These are phyloP conservation scores for Pseudanteris insignis DNA, from an alignment of 2,888 invertebrate genomes.

Conservation along the genomic window DNA sequence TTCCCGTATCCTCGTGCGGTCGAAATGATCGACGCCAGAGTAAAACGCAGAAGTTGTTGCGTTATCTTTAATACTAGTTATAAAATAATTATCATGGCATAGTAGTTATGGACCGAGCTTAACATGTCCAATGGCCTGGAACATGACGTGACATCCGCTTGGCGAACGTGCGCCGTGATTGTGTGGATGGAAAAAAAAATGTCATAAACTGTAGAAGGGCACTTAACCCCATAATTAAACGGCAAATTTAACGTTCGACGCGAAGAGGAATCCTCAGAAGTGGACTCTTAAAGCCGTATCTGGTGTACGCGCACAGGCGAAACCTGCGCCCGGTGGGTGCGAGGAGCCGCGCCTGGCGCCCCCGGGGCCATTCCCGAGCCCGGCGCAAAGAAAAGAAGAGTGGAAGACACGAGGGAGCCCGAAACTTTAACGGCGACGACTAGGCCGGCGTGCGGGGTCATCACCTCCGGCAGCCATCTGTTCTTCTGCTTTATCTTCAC, in stretches of 20 bases:
- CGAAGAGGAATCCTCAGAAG: slow-evolving; percentile 20
- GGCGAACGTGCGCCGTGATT: too few relatives aligned
- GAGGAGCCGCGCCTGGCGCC: slow-evolving; percentile 14
- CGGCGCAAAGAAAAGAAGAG: slow-evolving; percentile 1
- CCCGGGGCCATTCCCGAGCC: slow-evolving; percentile 18
- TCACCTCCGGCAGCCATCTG: slow-evolving; percentile 35
- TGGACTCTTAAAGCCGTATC: slow-evolving; percentile 28
- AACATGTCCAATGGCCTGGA: too few relatives aligned
- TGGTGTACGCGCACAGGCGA: slow-evolving; percentile 21
- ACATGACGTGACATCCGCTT: too few relatives aligned
- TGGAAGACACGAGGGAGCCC: slow-evolving; percentile 19
- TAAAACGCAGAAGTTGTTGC: too few relatives aligned
- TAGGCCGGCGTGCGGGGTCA: slow-evolving; percentile 26
- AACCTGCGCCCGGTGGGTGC: slow-evolving; percentile 15
- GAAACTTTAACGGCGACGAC: slow-evolving; percentile 25
- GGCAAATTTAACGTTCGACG: slow-evolving; percentile 16
- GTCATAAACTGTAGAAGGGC: slow-evolving; percentile 11
- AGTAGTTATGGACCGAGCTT: too few relatives aligned
- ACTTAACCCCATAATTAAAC: slow-evolving; percentile 29
- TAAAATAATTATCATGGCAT: too few relatives aligned
- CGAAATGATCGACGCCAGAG: too few relatives aligned
- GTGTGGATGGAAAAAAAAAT: slow-evolving; percentile 2
- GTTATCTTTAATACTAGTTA: too few relatives aligned
- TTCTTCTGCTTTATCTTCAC: slow-evolving; percentile 25
- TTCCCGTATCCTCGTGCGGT: too few relatives aligned